Conservation (phyloP, 2,888 invertebrate genomes). For the Plagodis dolabraria region DNA sequence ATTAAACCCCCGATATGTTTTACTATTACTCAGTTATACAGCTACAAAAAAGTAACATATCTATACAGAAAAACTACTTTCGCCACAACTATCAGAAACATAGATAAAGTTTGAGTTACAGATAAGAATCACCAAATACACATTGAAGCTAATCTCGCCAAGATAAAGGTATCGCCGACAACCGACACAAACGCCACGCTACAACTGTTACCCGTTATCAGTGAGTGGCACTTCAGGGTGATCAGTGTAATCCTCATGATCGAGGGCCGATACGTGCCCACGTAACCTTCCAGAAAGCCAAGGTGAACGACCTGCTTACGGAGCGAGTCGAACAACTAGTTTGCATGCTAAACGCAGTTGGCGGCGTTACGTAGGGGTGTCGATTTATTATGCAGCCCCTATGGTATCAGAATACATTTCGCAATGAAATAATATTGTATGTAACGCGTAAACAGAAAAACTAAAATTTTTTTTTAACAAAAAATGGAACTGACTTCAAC, state of each 20-base stretch:
- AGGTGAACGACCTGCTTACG: slow-evolving; percentile 48
- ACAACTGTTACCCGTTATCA: slow-evolving; percentile 34
- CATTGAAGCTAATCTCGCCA: slow-evolving; percentile 7
- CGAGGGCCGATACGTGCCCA: slow-evolving; percentile 32
- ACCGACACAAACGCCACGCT: slow-evolving; percentile 6
- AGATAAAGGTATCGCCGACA: slow-evolving; percentile 5
- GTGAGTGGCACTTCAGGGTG: slow-evolving; percentile 45
- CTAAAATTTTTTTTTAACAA: too few species aligned
- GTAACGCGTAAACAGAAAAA: too few species aligned
- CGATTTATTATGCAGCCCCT: neutral
- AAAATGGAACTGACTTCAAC: too few species aligned
- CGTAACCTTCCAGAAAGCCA: slow-evolving; percentile 47
- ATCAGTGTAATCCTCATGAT: slow-evolving; percentile 45
- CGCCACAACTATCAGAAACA: too few species aligned
- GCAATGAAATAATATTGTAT: too few species aligned
- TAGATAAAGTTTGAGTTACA: too few species aligned
- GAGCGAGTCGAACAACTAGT: slow-evolving; percentile 5
- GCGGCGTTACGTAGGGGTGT: neutral
- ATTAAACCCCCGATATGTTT: too few species aligned
- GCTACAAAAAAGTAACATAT: too few species aligned
- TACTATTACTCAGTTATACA: too few species aligned
- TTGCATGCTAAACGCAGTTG: slow-evolving; percentile 19
- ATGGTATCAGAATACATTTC: too few species aligned
- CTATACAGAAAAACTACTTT: too few species aligned
- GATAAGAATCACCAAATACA: too few species aligned